Conservation (phyloP, 2,797 vertebrate species). For the Coregonus sp. region DNA sequence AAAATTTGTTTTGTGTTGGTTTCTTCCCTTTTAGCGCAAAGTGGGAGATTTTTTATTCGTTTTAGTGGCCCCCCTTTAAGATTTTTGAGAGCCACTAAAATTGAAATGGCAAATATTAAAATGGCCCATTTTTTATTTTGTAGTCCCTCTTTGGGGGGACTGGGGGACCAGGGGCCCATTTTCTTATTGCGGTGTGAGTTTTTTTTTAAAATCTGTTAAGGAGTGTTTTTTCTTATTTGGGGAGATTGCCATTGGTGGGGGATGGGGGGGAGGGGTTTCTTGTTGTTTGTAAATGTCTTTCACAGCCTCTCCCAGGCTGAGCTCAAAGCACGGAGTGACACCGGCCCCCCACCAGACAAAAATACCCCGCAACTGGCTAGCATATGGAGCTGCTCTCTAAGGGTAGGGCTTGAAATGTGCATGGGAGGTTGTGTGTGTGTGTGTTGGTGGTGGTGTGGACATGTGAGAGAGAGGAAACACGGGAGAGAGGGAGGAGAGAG, state of each 20-base stretch:
- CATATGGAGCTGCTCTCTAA: slow-evolving; percentile 68
- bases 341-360: slow-evolving; percentile 73
- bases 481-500: too few relatives aligned
- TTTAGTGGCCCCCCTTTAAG: slow-evolving; percentile 50
- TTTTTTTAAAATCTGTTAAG: slow-evolving; percentile 59
- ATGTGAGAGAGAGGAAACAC: too few relatives aligned
- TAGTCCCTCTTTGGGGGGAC: slow-evolving; percentile 53
- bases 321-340: slow-evolving; percentile 69
- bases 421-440: slow-evolving; percentile 45
- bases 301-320: slow-evolving; percentile 64
- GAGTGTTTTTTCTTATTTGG: slow-evolving; percentile 63
- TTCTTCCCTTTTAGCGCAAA: neutral
- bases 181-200: neutral
- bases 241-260: slow-evolving; percentile 73
- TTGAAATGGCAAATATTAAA: slow-evolving; percentile 53
- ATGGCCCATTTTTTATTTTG: slow-evolving; percentile 45
- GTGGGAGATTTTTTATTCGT: slow-evolving; percentile 58
- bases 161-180: slow-evolving; percentile 47
- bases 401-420: slow-evolving; percentile 42
- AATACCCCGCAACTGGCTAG: slow-evolving; percentile 35
- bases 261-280: slow-evolving; percentile 63
- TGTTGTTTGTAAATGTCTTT: slow-evolving; percentile 74
- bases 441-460: too few relatives aligned
- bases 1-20: slow-evolving; percentile 16
- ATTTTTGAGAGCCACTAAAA: slow-evolving; percentile 51